Base-by-base conservation (phyloP, 2,888 invertebrate genomes). In the Dasysyrphus albostriatus region DNA sequence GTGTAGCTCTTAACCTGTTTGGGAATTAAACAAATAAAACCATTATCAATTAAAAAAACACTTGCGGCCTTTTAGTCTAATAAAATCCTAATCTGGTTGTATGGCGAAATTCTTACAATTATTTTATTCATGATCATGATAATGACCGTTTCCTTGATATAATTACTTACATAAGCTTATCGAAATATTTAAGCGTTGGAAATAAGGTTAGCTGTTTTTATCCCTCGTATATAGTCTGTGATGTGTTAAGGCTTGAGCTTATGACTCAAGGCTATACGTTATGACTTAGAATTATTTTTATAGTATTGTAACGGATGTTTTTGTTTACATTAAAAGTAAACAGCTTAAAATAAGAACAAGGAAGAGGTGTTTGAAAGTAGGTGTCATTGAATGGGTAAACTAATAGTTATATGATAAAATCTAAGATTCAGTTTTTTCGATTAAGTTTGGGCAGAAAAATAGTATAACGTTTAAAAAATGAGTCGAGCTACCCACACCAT, bases 71-170 rank as follows among this genome's bases (percentile, higher is more conserved):
- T 54, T 54, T 10, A 9, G 29, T 32, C 54, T 32, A 54, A 54
- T 54, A 54, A 54, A 32, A 14, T 2, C n/a, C 32, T 54, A 54
- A 32, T 54, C 29, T 29, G 29, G 54, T 54, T 32, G 24, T 32
- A 54, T 54, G 54, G 54, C 4, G 54, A 54, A 54, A 54, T 54
- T 54, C 7, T 54, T 32, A 32, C 54, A 8, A n/a, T 8, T 29
- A 29, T 8, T 54, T 29, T 14, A 54, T 29, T 29, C 51, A 54
- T 14, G n/a, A 8, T n/a, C 29, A n/a, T 32, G 29, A 54, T 54
- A 32, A 54, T 54, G 29, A 54, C 14, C 54, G 29, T 54, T 54
- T 54, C 54, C 54, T 54, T 54, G 54, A 54, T 29, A 32, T 54
- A 54, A 32, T 54, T 8, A 32, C 54, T 1, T 54, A 54, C 24